Conservation (phyloP, 2,113 vertebrate genomes). For the Neopipo cinnamomea region DNA sequence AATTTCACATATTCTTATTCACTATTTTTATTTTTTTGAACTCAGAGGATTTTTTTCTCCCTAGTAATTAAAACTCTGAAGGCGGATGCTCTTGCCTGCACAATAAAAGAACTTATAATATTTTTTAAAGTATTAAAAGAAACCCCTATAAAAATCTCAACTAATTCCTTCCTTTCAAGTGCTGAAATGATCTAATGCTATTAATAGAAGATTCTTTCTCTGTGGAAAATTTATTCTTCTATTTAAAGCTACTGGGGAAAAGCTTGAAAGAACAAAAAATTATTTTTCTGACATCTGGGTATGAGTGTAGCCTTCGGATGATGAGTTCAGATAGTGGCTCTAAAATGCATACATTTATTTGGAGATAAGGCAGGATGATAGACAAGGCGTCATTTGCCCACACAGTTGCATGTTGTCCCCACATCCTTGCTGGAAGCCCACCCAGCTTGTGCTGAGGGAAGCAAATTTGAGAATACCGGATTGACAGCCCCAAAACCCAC, state of each 20-base stretch:
- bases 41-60: neutral
- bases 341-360: slow-evolving; percentile 22
- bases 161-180: slow-evolving; percentile 60
- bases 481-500: neutral
- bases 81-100: neutral
- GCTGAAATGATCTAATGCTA: slow-evolving; percentile 51
- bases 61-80: slow-evolving; percentile 36
- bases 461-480: neutral
- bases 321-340: neutral
- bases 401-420: neutral
- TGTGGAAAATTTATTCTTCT: slow-evolving; percentile 49
- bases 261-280: slow-evolving; percentile 24
- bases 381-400: neutral
- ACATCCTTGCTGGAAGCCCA: neutral
- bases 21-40: slow-evolving; percentile 36
- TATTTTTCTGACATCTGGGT: slow-evolving; percentile 9
- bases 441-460: neutral
- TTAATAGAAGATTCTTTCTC: slow-evolving; percentile 47
- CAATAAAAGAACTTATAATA: neutral
- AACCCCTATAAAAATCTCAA: neutral
- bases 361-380: neutral
- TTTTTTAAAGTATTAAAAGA: neutral
- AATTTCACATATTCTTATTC: slow-evolving; percentile 24
- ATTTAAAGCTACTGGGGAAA: slow-evolving; percentile 38
- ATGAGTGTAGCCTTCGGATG: slow-evolving; percentile 14